Evolutionary conservation across 2,113 vertebrate species (phyloP), one percentile per base, ranked within the genome.

Genomic region (Lophura nycthemera): DNA sequence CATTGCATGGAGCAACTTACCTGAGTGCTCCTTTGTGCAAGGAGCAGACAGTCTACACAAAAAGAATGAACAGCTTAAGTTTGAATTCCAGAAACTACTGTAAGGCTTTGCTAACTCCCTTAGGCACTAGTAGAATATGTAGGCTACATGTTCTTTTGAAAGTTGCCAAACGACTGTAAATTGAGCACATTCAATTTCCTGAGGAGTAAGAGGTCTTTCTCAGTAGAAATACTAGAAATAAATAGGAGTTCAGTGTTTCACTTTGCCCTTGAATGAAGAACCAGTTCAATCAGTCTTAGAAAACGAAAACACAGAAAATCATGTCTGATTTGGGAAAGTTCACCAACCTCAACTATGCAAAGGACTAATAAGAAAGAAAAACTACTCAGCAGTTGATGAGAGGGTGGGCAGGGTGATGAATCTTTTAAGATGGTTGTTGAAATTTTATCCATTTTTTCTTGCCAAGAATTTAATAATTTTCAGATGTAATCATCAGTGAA

Each of bases 91-190:
- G 66, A 73, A 82, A 81, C 29, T 57, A 27, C 4, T 40, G 11
- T 1, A 4, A 78, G 27, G 48, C 34, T 89, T 81, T 86, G 34
- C 32, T 13, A 80, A 8, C 27, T 80, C 54, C 20, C 13, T 80
- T 19, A 20, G 0, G 1, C 29, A 69, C 24, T 38, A 60, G 57
- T 0, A 59, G 20, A 74, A 54, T 13, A 59, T 1, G 17, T 25
- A 57, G 38, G 56, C 36, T 71, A 63, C 1, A 0, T 40, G 59
- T 17, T 57, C 10, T 48, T 78, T 80, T 52, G 38, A 2, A 56
- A 91, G 65, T 52, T 47, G 72, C 19, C 48, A 81, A n/a, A 63
- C 12, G n/a, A 52, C 61, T 78, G 54, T 65, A 74, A 86, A 83
- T 6, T 34, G n/a, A 84, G 84, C 32, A 70, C 13, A 52, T 60